These are phyloP conservation scores for Axis porcinus DNA, from an alignment of 2,113 vertebrate genomes.

Conservation along the genomic window DNA sequence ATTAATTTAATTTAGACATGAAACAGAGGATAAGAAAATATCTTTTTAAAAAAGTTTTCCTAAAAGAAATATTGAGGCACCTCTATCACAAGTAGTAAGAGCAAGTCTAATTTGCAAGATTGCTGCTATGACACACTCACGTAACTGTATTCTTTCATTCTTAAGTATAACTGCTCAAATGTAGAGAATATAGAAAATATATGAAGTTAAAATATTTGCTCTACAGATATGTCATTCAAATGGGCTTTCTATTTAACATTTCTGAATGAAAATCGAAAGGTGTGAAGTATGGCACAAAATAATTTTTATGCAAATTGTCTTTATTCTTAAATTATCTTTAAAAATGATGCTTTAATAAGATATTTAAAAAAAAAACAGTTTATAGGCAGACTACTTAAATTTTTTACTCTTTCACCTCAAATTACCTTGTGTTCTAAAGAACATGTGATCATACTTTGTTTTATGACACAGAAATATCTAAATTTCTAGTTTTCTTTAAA, in stretches of 20 bases:
- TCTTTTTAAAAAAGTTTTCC: slow-evolving; percentile 5
- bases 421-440: not conserved
- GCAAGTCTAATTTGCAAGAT: slow-evolving; percentile 38
- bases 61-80: not conserved
- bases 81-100: not conserved
- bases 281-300: not conserved
- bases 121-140: not conserved
- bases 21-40: slow-evolving; percentile 66
- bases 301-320: not conserved
- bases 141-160: not conserved
- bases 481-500: not conserved
- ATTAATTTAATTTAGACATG: slow-evolving; percentile 78
- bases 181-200: not conserved
- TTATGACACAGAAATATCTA: not conserved
- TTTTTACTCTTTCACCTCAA: not conserved
- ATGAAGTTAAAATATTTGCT: not conserved
- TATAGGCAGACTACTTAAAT: not conserved
- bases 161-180: not conserved
- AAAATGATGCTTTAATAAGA: not conserved
- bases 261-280: not conserved
- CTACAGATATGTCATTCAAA: not conserved
- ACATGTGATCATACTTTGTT: not conserved
- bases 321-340: slow-evolving; percentile 5
- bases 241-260: not conserved
- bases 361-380: not conserved